phyloP scores from a whole-genome alignment of 2,888 invertebrate genomes.

The Drosophila kuntzei region DNA sequence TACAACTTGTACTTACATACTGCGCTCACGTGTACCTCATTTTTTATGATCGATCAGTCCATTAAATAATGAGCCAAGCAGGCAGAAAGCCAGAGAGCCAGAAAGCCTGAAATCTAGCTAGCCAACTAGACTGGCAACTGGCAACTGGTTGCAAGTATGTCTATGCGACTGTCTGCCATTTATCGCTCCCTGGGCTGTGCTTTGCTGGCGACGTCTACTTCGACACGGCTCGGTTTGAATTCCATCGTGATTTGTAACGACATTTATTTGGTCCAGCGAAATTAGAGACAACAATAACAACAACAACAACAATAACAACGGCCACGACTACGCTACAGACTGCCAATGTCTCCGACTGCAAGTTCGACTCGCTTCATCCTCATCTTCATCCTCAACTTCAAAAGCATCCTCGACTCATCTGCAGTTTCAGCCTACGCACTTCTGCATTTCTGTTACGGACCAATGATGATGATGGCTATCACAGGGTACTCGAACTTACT shows the following conservation, averaged over 20 bases:
- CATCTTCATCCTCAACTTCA: conserved; percentile 27
- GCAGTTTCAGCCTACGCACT: conserved; percentile 69
- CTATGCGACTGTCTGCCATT: conserved; percentile 67
- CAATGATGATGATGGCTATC: conserved; percentile 67
- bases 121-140: conserved; percentile 39
- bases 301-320: conserved; percentile 31
- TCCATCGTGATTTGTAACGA: conserved; percentile 84
- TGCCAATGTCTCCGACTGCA: conserved; percentile 8
- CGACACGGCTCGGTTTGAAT: conserved; percentile 68
- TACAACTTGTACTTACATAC: conserved; percentile 74
- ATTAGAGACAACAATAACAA: conserved; percentile 65
- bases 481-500: conserved; percentile 32
- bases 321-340: conserved; percentile 31
- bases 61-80: conserved; percentile 81
- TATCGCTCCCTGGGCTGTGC: conserved; percentile 79
- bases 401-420: conserved; percentile 20
- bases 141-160: conserved; percentile 45
- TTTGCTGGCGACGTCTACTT: conserved; percentile 53
- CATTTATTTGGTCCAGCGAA: conserved; percentile 82
- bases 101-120: conserved; percentile 9
- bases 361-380: conserved; percentile 32
- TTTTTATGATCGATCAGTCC: conserved; percentile 85
- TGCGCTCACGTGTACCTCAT: conserved; percentile 77
- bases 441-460: conserved; percentile 45
- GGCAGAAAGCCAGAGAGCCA: conserved; percentile 27